Base-by-base conservation (phyloP, 2,797 vertebrate species). In the Rhinichthys osculus region DNA sequence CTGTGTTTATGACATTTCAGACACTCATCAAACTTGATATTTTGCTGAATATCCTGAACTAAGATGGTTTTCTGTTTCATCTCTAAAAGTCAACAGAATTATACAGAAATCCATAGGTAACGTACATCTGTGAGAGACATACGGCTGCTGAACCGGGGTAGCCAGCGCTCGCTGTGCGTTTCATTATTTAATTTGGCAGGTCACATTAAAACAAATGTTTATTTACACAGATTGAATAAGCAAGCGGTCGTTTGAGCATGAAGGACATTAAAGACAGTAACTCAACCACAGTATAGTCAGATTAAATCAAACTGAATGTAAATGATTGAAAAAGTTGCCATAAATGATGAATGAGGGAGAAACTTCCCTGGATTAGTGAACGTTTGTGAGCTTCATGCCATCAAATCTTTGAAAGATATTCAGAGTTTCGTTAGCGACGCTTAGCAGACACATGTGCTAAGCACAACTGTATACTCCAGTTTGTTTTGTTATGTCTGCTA, bases 1-100 rank as follows among this genome's bases (percentile, higher is more conserved):
- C 38, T 64, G 57, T 42, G 76, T 64, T 30, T 13, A 47, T 52
- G 64, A 52, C 64, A 81, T 81, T 62, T 81, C 40, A 81, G 30
- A 81, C 30, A 52, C 3, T 44, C 62, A 52, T 69, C 44, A 81
- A 69, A 21, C 62, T 35, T n/a, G 79, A n/a, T 69, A 35, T 52
- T 67, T 35, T 7, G 42, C n/a, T 21, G 0, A 81, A 69, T 70
- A n/a, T 50, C 64, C 66, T 38, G 11, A 52, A 52, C 64, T 11
- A 14, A 81, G 64, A 69, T n/a, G 13, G 33, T 52, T 64, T 47
- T 21, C 19, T 0, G 21, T 79, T 79, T 44, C 40, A 47, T 66
- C 3, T 13, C 17, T 66, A 23, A 66, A 79, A 40, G 78, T 79
- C 78, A 21, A 79, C 40, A 44, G 59, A 44, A 21, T 64, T 13